These are phyloP conservation scores for Pseudorhiza aurosa DNA, from an alignment of 30 jellyfish, hydroid and myxozoan genomes.

Conservation along the genomic window DNA sequence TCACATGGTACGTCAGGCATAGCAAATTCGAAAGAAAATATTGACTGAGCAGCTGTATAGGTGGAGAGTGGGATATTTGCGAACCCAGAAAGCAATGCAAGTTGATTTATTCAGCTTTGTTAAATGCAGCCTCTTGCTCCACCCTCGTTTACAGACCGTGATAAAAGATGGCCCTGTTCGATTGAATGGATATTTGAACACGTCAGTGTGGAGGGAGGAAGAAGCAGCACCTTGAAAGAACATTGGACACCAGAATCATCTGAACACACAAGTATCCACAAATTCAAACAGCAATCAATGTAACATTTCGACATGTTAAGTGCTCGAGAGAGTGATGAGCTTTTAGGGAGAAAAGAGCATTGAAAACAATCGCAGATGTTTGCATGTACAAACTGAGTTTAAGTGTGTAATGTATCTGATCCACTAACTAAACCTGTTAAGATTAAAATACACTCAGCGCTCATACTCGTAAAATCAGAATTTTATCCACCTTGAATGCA, in stretches of 20 bases:
- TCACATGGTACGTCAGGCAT: background rate
- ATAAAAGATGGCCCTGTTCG: constrained; percentile 17
- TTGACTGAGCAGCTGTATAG: constrained; percentile 47
- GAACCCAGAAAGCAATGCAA: constrained; percentile 17
- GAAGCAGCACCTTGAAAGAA: no score
- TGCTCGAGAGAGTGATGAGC: constrained; percentile 32
- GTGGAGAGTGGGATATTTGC: constrained; percentile 52
- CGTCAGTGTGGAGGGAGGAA: constrained; percentile 8
- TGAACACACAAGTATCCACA: constrained; percentile 26
- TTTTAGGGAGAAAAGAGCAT: constrained; percentile 36
- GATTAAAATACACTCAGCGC: no score
- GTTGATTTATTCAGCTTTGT: constrained; percentile 54
- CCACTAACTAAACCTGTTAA: no score
- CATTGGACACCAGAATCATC: constrained; percentile 18
- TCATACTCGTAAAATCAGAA: no score
- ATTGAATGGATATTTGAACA: constrained; percentile 8
- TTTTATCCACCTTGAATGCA: no score
- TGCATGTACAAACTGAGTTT: constrained; percentile 4
- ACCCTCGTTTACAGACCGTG: constrained; percentile 30
- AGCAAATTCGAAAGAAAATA: constrained; percentile 35
- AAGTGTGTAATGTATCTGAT: constrained; percentile 46
- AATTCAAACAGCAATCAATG: constrained; percentile 30
- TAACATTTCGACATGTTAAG: constrained; percentile 38
- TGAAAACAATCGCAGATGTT: background rate
- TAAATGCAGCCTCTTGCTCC: constrained; percentile 53